Conservation (phyloP, 1,140 invertebrate species). For the Formica exsecta region DNA sequence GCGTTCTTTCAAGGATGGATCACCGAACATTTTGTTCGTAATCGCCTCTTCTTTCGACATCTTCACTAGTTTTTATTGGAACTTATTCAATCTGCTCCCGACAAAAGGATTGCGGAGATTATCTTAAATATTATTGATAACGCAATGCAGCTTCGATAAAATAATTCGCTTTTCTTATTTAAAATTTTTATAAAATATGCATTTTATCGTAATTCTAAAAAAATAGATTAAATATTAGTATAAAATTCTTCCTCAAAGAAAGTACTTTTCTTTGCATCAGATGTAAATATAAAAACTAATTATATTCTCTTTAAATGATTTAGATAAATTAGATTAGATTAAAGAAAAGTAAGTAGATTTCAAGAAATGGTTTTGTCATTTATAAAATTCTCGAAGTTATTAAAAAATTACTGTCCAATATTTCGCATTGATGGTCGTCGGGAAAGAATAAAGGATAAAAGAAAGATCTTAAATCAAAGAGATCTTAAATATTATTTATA, state of each 20-base stretch:
- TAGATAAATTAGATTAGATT: not conserved
- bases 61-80: conserved; percentile 6
- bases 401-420: not conserved
- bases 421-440: not conserved
- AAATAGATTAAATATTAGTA: not conserved
- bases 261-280: not conserved
- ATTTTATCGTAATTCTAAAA: not conserved
- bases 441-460: not conserved
- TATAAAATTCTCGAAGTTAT: not conserved
- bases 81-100: not conserved
- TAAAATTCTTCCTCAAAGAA: too few relatives aligned
- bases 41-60: conserved; percentile 16
- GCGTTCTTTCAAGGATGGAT: conserved; percentile 5
- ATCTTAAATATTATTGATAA: conserved; percentile 23
- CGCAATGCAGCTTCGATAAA: not conserved
- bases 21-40: conserved; percentile 26
- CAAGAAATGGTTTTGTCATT: not conserved
- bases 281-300: not conserved
- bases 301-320: not conserved
- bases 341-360: not conserved
- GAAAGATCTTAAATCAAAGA: not conserved
- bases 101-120: not conserved
- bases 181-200: not conserved
- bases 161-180: not conserved
- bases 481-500: not conserved